A percentile compares a stretch with the other conserved stretches of the same genome.
Conservation (phyloP, 2,888 invertebrate species). For the Stenodema calcarata region DNA sequence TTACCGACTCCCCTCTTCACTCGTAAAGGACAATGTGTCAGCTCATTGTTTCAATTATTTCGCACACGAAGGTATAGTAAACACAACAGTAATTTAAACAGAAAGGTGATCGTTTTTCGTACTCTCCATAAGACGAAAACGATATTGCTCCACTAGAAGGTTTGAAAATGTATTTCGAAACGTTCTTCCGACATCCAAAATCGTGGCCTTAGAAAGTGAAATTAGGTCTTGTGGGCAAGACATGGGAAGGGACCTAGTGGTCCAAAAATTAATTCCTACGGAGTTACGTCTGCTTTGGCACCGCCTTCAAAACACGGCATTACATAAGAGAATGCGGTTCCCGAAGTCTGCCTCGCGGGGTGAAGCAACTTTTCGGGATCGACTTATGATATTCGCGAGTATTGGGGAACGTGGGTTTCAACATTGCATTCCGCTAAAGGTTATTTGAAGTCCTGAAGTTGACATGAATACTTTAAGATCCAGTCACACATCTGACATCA, state of each 20-base stretch:
- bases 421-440: too few relatives aligned
- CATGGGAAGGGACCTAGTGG: slow-evolving; percentile 2
- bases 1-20: too few relatives aligned
- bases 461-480: too few relatives aligned
- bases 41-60: too few relatives aligned
- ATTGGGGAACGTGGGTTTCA: neutral
- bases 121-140: too few relatives aligned
- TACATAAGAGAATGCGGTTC: neutral
- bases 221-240: neutral
- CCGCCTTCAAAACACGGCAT: neutral
- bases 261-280: slow-evolving; percentile 8
- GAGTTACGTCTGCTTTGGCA: neutral
- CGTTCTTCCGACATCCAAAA: neutral
- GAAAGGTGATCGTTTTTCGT: too few relatives aligned
- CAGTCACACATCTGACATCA: too few relatives aligned
- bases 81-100: too few relatives aligned
- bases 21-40: too few relatives aligned
- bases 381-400: neutral
- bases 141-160: too few relatives aligned
- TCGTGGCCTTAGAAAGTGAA: neutral
- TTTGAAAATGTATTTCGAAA: neutral
- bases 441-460: too few relatives aligned
- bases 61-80: too few relatives aligned
- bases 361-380: neutral
- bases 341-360: neutral